Percentiles rank a stretch among this genome's conserved stretches.
These are phyloP conservation scores for Prunella himalayana DNA, from an alignment of 2,113 vertebrate species.

Conservation along the genomic window DNA sequence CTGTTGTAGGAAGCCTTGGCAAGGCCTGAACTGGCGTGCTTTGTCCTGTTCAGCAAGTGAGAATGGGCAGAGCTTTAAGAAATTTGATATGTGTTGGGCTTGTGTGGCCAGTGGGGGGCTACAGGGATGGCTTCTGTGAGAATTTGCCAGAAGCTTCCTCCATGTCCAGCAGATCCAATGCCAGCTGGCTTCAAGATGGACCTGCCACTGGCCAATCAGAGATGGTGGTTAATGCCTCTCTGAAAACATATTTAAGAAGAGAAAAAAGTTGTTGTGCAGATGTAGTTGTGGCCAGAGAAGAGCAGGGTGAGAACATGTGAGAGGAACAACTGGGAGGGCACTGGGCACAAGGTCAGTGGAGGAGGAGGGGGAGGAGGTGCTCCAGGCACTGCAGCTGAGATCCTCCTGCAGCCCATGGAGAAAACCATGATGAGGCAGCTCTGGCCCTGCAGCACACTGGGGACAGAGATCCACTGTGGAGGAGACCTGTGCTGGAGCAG, in stretches of 20 bases:
- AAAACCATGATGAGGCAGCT: neutral
- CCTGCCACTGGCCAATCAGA: neutral
- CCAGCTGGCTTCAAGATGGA: neutral
- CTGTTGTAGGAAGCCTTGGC: neutral
- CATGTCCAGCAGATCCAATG: neutral
- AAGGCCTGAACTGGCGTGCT: neutral
- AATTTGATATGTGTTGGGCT: neutral
- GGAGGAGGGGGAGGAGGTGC: too few relatives aligned
- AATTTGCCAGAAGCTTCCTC: neutral
- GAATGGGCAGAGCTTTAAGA: neutral
- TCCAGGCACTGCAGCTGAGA: neutral
- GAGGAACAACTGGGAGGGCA: rapidly evolving
- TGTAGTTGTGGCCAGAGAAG: neutral
- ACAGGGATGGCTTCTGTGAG: neutral
- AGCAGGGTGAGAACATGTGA: too few relatives aligned
- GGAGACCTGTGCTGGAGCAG: neutral
- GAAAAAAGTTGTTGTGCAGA: neutral
- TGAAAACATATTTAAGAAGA: neutral
- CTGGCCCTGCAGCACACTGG: neutral
- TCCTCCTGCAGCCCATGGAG: neutral
- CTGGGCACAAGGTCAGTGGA: neutral
- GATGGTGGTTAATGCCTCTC: neutral
- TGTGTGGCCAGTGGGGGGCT: neutral
- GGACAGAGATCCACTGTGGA: rapidly evolving
- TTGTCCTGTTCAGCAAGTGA: neutral